phyloP scores from a whole-genome alignment of 2,113 vertebrate genomes.

The Anas platyrhynchos region DNA sequence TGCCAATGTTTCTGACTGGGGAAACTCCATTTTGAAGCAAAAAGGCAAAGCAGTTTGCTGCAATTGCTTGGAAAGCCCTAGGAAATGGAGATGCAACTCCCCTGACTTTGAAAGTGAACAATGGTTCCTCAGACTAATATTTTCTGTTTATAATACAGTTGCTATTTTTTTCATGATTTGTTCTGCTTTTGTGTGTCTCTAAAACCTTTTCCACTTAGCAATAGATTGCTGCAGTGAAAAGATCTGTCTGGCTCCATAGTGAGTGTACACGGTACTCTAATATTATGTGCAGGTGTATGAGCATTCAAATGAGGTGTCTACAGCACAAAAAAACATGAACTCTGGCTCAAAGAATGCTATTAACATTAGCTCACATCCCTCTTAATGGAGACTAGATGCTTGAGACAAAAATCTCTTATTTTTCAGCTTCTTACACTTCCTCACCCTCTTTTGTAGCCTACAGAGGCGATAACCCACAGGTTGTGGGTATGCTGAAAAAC shows the following conservation, averaged over 20 bases:
- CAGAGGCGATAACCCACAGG: neutral
- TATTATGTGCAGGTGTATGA: neutral
- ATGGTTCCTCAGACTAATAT: neutral
- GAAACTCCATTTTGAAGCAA: neutral
- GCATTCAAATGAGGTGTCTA: neutral
- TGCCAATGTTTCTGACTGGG: neutral
- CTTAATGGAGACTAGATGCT: neutral
- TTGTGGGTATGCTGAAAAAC: neutral
- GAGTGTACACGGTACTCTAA: neutral
- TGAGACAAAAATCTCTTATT: conserved; percentile 24
- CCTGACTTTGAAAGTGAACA: neutral
- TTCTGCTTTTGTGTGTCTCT: neutral
- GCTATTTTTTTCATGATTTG: neutral
- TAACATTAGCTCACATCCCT: neutral
- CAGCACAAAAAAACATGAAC: neutral
- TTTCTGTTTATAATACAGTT: neutral
- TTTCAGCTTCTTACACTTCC: conserved; percentile 9
- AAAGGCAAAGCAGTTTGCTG: neutral
- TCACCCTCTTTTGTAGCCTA: neutral
- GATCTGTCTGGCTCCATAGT: neutral
- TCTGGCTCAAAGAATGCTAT: neutral
- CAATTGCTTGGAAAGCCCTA: neutral
- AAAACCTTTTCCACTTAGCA: neutral
- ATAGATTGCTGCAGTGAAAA: neutral
- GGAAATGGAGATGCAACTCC: neutral